Base-by-base conservation (phyloP, 2,113 vertebrate species). In the Oreochromis spilurus region DNA sequence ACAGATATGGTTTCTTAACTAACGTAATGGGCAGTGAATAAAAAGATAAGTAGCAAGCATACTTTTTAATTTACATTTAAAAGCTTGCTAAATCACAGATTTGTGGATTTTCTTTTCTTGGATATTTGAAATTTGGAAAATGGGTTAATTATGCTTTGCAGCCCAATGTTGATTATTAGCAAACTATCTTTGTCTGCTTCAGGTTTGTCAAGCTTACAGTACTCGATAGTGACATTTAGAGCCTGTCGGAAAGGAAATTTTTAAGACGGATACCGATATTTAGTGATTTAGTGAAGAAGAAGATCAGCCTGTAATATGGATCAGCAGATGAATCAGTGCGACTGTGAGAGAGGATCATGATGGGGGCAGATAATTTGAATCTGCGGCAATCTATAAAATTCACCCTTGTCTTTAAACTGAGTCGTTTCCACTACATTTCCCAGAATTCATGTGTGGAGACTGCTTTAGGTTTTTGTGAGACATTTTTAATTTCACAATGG, bases 401-500 rank as follows among this genome's bases (percentile, higher is more conserved):
- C 67, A 72, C 62, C 62, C 62, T 24, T 9, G 36, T 70, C 36
- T 70, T 70, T 70, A 70, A 67, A 67, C 14, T 50, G 7, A 48
- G 48, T 50, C 5, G 6, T 50, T 17, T 75, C 21, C 24, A 48
- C 14, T 75, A 50, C 10, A 31, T 77, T 50, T 13, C 9, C 43
- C 16, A 77, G 45, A 77, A 77, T 77, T 77, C 26, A 77, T 5
- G 17, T 52, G 26, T 52, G 45, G 21, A 7, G 40, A 55, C 65
- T 65, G 57, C 36, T 24, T 16, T 19, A 16, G 17, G 14, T 65
- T 84, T 65, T 87, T 80, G 36, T 52, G 29, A 84, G 54, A 72
- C 3, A 2, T 87, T 89, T 82, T 85, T 91, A 84, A 88, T 94
- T 84, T 75, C 38, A 84, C 82, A 72, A 85, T 72, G 14, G 50